Base-by-base conservation (phyloP, 2,113 vertebrate genomes). In the Megaceryle maxima region DNA sequence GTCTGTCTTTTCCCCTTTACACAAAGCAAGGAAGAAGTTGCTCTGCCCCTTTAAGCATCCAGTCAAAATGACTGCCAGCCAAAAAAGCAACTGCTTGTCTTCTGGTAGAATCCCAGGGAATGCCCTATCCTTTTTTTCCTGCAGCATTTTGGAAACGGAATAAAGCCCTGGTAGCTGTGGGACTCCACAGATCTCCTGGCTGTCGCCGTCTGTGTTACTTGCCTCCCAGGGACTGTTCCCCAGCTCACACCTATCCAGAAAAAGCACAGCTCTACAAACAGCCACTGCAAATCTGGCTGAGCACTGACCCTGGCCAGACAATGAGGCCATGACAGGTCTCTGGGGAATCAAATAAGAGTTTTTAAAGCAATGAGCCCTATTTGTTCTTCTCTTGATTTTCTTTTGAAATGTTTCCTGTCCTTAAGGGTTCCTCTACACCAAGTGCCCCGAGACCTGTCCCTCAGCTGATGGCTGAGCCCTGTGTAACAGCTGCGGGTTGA, bases 11-110 rank as follows among this genome's bases (percentile, higher is more conserved):
- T 80, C 33, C 31, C 33, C 53, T 92, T 93, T 90, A 55, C 11
- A 16, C 16, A 35, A 88, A 78, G 62, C 6, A 4, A 14, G 33
- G 82, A 91, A 86, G 17, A 44, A 89, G 26, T 44, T 73, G 48
- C 74, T 93, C 46, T 77, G 68, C 13, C 43, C 70, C 79, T 94
- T 96, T 92, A 95, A 95, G 70, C 55, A 92, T 56, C 25, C 68
- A 90, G 63, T 80, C 39, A 86, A 90, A 91, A 56, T 69, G 70
- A 69, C 74, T 88, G 68, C 37, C 85, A 96, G 82, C 41, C 59
- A 92, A 70, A 90, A 83, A 87, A 63, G 88, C 67, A 37, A 74
- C 1, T 4, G 82, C 44, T 90, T 87, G 31, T 66, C 78, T 95
- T 86, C 79, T 86, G 25, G 59, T 48, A 88, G 46, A 68, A 94